Evolutionary conservation across 1,140 invertebrate species (phyloP).

Genomic region (Batillaria attramentaria): DNA sequence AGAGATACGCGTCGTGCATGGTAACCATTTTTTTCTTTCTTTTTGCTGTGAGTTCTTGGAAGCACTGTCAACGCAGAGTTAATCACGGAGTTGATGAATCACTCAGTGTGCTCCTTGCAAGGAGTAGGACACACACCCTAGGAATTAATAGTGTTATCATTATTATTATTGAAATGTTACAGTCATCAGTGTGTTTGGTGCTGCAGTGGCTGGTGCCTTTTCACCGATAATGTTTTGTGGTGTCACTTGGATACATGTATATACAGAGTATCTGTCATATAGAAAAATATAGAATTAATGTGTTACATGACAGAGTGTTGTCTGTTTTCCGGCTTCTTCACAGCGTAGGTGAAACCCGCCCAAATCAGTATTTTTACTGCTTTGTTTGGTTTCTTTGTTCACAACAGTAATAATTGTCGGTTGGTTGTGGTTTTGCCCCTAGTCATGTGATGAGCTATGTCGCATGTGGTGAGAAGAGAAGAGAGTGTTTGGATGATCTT

Average conservation of each 20-base stretch:
- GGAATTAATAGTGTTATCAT: not conserved
- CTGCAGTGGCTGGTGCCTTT: too few species aligned
- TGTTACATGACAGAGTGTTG: too few species aligned
- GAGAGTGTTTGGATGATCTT: not conserved
- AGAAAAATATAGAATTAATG: not conserved
- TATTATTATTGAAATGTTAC: not conserved
- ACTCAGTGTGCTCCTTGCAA: too few species aligned
- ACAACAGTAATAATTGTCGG: not conserved
- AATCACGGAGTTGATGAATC: too few species aligned
- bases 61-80: not conserved
- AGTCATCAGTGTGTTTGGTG: too few species aligned
- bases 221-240: not conserved
- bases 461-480: not conserved
- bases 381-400: not conserved
- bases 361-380: too few species aligned
- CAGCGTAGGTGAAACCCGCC: too few species aligned
- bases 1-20: not conserved
- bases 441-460: too few species aligned
- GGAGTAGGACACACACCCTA: too few species aligned
- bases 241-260: not conserved
- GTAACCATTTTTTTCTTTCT: not conserved
- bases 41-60: not conserved
- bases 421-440: not conserved
- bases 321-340: too few species aligned
- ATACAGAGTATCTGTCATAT: not conserved